Conservation (phyloP, 2,113 vertebrate genomes). For the Emydocephalus ijimae region DNA sequence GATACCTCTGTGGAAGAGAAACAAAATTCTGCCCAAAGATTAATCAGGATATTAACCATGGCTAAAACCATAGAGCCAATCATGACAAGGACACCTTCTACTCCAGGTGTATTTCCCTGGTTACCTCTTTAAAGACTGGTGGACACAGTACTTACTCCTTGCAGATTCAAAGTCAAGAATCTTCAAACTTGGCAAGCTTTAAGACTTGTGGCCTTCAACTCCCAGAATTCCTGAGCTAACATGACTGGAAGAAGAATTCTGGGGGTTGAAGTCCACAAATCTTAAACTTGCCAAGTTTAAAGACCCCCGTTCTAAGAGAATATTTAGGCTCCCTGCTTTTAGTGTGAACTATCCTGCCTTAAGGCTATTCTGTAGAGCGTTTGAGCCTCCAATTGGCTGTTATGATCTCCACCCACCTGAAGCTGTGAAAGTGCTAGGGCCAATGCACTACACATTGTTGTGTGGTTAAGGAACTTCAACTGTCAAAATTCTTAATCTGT, state of each 20-base stretch:
- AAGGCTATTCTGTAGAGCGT: not conserved
- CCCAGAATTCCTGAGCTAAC: no score
- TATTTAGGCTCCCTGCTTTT: not conserved
- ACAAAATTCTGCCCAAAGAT: not conserved
- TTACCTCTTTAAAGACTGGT: not conserved
- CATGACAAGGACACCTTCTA: not conserved
- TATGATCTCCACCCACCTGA: not conserved
- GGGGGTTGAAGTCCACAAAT: no score
- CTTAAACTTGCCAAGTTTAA: no score
- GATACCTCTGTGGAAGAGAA: not conserved
- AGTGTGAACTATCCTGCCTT: not conserved
- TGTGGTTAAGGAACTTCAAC: not conserved
- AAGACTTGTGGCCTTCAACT: no score
- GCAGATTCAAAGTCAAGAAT: not conserved
- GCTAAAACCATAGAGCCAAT: not conserved
- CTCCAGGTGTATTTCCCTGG: not conserved
- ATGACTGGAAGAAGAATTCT: no score
- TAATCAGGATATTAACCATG: not conserved
- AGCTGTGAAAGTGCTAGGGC: not conserved
- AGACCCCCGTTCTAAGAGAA: not conserved
- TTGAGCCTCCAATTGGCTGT: not conserved
- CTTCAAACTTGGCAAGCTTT: no score
- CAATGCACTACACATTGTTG: not conserved
- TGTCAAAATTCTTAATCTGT: not conserved
- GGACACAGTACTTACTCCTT: not conserved